Conservation (phyloP, 2,113 vertebrate species). For the human (Homo sapiens) region GRCh38 chr3:183986001-183986500, state of each 20-base stretch:
- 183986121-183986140: not conserved
- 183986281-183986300: not conserved
- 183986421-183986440: not conserved
- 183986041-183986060: conserved; percentile 63
- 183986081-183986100: conserved; percentile 28
- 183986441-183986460: conserved; percentile 57
- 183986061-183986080: conserved; percentile 11
- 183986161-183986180: conserved; percentile 46
- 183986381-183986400: not conserved
- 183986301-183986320: not conserved
- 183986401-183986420: not conserved
- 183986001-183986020: not conserved
- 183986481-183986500: not conserved
- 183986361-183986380: not conserved
- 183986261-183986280: not conserved
- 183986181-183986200: not conserved
- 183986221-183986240: not conserved
- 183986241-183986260: not conserved
- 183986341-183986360: not conserved
- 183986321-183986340: not conserved
- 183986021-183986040: conserved; percentile 18
- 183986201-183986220: not conserved
- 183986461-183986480: conserved; percentile 30
- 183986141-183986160: conserved; percentile 1
- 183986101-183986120: not conserved